phyloP scores from a whole-genome alignment of 37 sponge, comb jelly and placozoan species.

The Eunapius fragilis region DNA sequence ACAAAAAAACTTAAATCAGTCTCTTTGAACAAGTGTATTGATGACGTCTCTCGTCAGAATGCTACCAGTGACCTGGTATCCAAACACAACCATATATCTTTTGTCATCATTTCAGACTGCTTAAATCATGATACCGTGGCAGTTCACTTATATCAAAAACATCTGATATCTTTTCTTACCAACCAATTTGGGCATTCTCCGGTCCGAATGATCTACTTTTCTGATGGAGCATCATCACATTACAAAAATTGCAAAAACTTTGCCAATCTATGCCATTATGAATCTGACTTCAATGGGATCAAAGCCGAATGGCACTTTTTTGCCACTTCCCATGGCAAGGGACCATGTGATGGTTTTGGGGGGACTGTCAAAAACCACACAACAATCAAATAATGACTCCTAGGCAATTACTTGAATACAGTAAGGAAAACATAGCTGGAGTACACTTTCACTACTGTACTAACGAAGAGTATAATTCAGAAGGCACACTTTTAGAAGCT shows the following conservation, averaged over 20 bases:
- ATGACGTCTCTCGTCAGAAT: too few species aligned
- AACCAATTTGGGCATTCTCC: neutral
- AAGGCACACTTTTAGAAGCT: neutral
- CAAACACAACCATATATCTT: slow-evolving; percentile 26
- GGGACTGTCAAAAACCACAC: slow-evolving; percentile 55
- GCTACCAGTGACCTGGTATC: too few species aligned
- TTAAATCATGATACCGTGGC: slow-evolving; percentile 50
- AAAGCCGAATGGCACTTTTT: slow-evolving; percentile 62
- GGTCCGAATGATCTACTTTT: slow-evolving; percentile 56
- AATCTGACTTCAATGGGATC: slow-evolving; percentile 43
- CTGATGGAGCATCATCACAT: slow-evolving; percentile 59
- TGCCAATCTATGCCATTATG: slow-evolving; percentile 48
- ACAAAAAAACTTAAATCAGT: too few species aligned
- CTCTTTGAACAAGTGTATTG: too few species aligned
- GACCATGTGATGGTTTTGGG: slow-evolving; percentile 63
- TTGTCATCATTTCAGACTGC: slow-evolving; percentile 49
- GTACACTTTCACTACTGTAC: slow-evolving; percentile 27
- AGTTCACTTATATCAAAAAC: slow-evolving; percentile 44
- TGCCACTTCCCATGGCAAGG: slow-evolving; percentile 63
- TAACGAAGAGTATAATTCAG: slow-evolving; percentile 29
- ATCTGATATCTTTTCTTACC: slow-evolving; percentile 29
- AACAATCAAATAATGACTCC: slow-evolving; percentile 59
- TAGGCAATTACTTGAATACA: slow-evolving; percentile 40
- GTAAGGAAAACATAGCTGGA: slow-evolving; percentile 19
- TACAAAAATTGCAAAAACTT: slow-evolving; percentile 62